Evolutionary conservation across 2,797 vertebrate species (phyloP).

Genomic region (Astyanax mexicanus): DNA sequence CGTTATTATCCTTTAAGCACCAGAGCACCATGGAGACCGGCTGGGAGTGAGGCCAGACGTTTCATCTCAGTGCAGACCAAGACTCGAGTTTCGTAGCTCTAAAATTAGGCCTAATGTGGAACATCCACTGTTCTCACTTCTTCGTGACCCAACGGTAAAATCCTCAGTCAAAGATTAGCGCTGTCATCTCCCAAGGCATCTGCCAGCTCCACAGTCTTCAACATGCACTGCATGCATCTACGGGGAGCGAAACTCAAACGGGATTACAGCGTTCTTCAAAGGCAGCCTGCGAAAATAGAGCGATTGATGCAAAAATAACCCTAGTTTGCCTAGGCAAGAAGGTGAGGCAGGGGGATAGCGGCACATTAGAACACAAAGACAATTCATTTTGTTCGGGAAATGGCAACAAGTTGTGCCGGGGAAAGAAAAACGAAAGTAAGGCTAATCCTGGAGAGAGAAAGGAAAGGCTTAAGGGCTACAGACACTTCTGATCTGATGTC

Average conservation of each 20-base stretch:
- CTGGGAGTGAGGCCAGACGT: conserved; percentile 25
- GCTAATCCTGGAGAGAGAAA: conserved; percentile 44
- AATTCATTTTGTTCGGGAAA: conserved; percentile 48
- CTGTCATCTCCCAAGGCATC: conserved; percentile 30
- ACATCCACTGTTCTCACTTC: background rate
- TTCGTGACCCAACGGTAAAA: conserved; percentile 12
- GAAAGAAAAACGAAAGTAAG: too few species aligned
- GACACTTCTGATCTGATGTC: conserved; percentile 38
- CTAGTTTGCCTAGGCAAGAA: conserved; percentile 40
- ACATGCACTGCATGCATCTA: conserved; percentile 31
- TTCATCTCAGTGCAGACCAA: background rate
- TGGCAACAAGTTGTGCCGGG: conserved; percentile 31
- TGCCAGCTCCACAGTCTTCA: conserved; percentile 24
- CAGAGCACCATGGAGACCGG: background rate
- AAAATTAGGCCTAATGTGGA: conserved; percentile 12
- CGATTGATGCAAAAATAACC: conserved; percentile 24
- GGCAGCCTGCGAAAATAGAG: conserved; percentile 29
- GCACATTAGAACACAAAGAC: conserved; percentile 41
- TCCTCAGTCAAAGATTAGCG: conserved; percentile 15
- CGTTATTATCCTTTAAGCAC: conserved; percentile 19
- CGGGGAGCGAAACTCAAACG: conserved; percentile 40
- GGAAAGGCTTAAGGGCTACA: conserved; percentile 6
- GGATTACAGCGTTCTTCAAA: conserved; percentile 45
- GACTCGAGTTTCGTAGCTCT: conserved; percentile 10
- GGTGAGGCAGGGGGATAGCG: conserved; percentile 13